Evolutionary conservation across 2,888 invertebrate species (phyloP), one percentile per base, ranked within the genome.

Genomic region (Ennomos fuscantarius): DNA sequence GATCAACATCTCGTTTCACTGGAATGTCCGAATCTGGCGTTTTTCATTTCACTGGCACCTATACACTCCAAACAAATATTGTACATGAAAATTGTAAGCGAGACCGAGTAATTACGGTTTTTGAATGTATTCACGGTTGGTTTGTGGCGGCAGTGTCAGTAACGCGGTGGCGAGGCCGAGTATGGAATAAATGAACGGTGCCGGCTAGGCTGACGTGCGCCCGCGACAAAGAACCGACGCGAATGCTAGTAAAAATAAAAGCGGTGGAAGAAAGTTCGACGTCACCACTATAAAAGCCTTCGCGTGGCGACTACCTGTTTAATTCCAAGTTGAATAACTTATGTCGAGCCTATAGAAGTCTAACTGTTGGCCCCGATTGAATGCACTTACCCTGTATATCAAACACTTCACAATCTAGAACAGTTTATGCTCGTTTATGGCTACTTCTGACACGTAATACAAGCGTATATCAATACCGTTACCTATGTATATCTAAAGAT

Each of bases 241-340:
- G 81, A 87, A 86, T 87, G 83, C 76, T 81, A 66, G 62, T 62
- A 65, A 78, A 84, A 85, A 83, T 82, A 82, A 82, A 84, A 81
- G 77, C 82, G 82, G 70, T 68, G 75, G 74, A 89, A 89, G 91
- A 91, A 91, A 91, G 84, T 83, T 82, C 79, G 78, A 84, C 84
- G 86, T 84, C 84, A 86, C 76, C 72, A 70, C 76, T 74, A 84
- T 82, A 82, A 82, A 85, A 86, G 81, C 83, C 87, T 87, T 78
- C 73, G 77, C 78, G 76, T 81, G 74, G 77, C 71, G 75, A 76
- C 74, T 77, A 74, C 75, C 75, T 79, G 80, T 79, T 84, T 76
- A 74, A 82, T 84, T 82, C 78, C 70, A 77, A 82, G 78, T 78
- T 68, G 60, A 65, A 65, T 81, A 81, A 81, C 71, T 79, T 79